phyloP scores from a whole-genome alignment of 1,140 invertebrate species.

The Rhopalosiphum padi region DNA sequence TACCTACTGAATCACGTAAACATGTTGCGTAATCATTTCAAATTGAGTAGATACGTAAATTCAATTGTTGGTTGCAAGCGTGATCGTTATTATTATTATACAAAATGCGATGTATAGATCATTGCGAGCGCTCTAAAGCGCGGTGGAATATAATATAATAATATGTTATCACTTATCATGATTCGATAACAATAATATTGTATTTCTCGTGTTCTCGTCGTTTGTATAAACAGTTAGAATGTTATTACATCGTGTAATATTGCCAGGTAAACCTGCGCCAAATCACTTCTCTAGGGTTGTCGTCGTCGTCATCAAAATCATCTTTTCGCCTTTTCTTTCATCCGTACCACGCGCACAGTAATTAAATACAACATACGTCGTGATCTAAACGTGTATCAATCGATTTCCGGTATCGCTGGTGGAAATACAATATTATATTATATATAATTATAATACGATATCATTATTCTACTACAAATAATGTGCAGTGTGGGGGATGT shows the following conservation, averaged over 20 bases:
- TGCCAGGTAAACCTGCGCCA: background rate
- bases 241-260: background rate
- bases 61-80: background rate
- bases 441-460: background rate
- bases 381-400: background rate
- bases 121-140: background rate
- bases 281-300: background rate
- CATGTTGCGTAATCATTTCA: background rate
- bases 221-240: background rate
- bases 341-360: background rate
- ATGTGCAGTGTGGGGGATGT: background rate
- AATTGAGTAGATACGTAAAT: background rate
- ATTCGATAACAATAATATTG: conserved; percentile 7
- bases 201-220: background rate
- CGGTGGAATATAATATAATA: background rate
- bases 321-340: background rate
- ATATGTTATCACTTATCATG: background rate
- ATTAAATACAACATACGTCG: background rate
- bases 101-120: background rate
- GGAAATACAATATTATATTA: background rate
- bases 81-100: background rate
- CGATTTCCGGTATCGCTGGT: background rate
- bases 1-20: background rate
- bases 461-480: background rate
- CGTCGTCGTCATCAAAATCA: background rate